These are phyloP conservation scores for Cyanoderma ruficeps DNA, from an alignment of 2,113 vertebrate genomes.

Conservation along the genomic window DNA sequence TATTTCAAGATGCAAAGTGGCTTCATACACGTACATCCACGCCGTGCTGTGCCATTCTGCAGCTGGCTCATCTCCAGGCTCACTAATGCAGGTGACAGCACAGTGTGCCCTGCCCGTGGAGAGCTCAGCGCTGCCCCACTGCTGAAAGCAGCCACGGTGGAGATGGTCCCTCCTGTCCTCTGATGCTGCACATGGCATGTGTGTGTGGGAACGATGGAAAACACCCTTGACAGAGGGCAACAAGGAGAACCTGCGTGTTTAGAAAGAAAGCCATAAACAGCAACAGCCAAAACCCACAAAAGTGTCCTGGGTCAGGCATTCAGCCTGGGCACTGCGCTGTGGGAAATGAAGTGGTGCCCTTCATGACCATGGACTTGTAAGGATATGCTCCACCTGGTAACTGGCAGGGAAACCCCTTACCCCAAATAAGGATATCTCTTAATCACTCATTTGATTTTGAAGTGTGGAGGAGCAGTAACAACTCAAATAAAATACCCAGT, in stretches of 20 bases:
- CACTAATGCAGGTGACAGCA: neutral
- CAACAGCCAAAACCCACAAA: fast-evolving
- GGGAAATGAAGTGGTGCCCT: neutral
- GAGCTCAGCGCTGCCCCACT: fast-evolving
- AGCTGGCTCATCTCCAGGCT: neutral
- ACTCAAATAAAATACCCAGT: neutral
- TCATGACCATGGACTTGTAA: neutral
- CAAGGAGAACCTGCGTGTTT: neutral
- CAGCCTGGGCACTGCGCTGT: neutral
- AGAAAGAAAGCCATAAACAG: neutral
- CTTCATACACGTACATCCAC: neutral
- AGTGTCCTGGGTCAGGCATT: neutral
- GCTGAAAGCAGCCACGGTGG: neutral
- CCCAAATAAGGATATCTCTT: neutral
- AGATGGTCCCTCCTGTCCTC: neutral
- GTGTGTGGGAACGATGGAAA: neutral
- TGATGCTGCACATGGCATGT: too few species aligned
- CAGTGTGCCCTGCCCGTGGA: neutral
- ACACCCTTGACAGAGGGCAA: fast-evolving
- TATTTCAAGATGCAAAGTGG: neutral
- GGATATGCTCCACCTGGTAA: neutral
- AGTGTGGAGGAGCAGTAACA: neutral
- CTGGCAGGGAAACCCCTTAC: neutral
- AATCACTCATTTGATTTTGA: neutral
- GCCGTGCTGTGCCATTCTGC: neutral